Evolutionary conservation across 2,888 invertebrate species (phyloP).

Genomic region (Scotopteryx bipunctaria): DNA sequence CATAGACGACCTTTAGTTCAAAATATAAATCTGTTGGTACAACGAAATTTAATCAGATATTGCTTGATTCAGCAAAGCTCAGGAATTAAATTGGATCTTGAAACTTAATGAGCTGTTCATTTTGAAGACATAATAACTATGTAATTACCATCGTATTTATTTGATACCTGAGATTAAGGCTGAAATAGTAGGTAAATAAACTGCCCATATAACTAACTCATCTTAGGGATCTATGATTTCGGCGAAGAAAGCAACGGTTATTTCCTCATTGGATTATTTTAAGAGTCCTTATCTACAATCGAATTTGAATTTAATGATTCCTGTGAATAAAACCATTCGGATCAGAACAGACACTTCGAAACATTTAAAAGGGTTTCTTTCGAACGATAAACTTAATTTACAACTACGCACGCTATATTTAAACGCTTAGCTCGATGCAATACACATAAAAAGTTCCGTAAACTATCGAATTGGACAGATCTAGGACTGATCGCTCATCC

Average conservation of each 20-base stretch:
- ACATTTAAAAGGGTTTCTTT: conserved; percentile 50
- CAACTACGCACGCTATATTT: conserved; percentile 69
- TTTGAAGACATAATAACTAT: too few relatives aligned
- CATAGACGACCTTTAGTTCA: background rate
- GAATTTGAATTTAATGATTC: conserved; percentile 49
- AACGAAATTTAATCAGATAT: too few relatives aligned
- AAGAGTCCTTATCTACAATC: conserved; percentile 34
- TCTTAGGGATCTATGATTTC: too few relatives aligned
- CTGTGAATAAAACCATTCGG: conserved; percentile 49
- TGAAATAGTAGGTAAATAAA: too few relatives aligned
- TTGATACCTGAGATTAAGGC: too few relatives aligned
- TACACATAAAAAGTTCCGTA: conserved; percentile 73
- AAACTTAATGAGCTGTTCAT: too few relatives aligned
- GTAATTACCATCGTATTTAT: too few relatives aligned
- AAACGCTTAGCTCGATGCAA: conserved; percentile 66
- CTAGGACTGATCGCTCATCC: conserved; percentile 78
- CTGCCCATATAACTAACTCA: too few relatives aligned
- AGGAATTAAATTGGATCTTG: too few relatives aligned
- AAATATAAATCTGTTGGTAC: conserved; percentile 5
- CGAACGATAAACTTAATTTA: conserved; percentile 75
- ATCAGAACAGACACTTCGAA: conserved; percentile 36
- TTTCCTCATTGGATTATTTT: conserved; percentile 41
- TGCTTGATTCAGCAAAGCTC: too few relatives aligned
- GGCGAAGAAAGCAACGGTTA: conserved; percentile 38
- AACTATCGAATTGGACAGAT: conserved; percentile 70